Evolutionary conservation across 2,888 invertebrate genomes (phyloP).

Genomic region (Tenodera sinensis): DNA sequence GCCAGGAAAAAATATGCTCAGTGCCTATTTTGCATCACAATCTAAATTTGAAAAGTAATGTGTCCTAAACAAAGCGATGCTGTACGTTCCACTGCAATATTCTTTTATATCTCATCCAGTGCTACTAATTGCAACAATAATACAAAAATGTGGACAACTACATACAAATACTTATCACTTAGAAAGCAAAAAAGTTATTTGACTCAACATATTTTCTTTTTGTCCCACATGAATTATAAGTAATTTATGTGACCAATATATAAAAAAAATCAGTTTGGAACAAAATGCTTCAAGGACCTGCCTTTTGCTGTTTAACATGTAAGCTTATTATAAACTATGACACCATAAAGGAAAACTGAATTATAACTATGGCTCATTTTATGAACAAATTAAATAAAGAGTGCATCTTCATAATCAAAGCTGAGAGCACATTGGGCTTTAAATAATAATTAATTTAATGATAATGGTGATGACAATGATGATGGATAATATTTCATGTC

Average conservation of each 20-base stretch:
- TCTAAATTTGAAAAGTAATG: neutral
- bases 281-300: conserved; percentile 21
- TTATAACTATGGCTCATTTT: neutral
- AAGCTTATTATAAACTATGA: neutral
- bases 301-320: conserved; percentile 8
- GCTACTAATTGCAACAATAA: conserved; percentile 4
- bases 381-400: neutral
- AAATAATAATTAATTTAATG: too few species aligned
- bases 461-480: too few species aligned
- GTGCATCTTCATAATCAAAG: neutral
- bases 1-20: neutral
- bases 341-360: conserved; percentile 9
- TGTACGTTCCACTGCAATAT: neutral
- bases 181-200: conserved; percentile 23
- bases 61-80: neutral
- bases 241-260: neutral
- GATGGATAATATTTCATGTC: too few species aligned
- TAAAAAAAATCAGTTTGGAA: conserved; percentile 21
- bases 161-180: conserved; percentile 22
- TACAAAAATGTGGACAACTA: conserved; percentile 9
- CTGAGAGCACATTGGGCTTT: neutral
- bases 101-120: neutral
- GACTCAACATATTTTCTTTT: conserved; percentile 16
- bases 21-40: neutral
- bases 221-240: neutral